Evolutionary conservation across 2,113 vertebrate species (phyloP).

Genomic region (Ivindomyrus marchei): DNA sequence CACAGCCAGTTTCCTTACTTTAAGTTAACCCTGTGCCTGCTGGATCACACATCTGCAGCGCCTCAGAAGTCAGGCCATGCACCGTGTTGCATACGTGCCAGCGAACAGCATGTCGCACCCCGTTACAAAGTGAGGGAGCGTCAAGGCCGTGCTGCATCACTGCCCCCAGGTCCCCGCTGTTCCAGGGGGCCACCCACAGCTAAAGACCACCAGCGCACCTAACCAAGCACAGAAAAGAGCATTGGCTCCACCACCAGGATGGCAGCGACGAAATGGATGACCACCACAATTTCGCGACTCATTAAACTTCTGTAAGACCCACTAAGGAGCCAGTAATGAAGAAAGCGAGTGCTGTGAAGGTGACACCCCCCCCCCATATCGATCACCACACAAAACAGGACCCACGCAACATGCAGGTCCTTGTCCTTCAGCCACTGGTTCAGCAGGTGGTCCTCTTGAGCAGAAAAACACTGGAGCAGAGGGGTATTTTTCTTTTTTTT

Average conservation of each 20-base stretch:
- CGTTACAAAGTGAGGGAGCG: background rate
- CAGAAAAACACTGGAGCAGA: background rate
- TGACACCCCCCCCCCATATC: slow-evolving; percentile 52
- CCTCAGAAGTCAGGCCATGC: background rate
- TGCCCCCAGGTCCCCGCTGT: background rate
- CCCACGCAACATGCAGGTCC: background rate
- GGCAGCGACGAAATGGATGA: background rate
- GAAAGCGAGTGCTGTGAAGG: slow-evolving; percentile 38
- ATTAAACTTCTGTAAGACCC: slow-evolving; percentile 36
- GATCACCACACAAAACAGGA: slow-evolving; percentile 29
- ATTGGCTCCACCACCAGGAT: background rate
- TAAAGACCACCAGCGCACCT: background rate
- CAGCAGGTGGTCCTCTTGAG: background rate
- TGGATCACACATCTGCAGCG: background rate
- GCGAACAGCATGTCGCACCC: background rate
- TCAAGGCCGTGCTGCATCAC: background rate
- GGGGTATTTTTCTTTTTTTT: background rate
- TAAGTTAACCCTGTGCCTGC: background rate
- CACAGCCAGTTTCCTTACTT: background rate
- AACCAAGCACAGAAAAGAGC: background rate
- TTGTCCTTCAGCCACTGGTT: background rate
- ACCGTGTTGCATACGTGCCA: background rate
- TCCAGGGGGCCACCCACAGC: background rate
- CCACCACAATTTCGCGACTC: slow-evolving; percentile 32
- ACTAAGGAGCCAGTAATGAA: slow-evolving; percentile 33